Evolutionary conservation across 2,888 invertebrate species (phyloP).

Genomic region (Drosophila fulvimacula): DNA sequence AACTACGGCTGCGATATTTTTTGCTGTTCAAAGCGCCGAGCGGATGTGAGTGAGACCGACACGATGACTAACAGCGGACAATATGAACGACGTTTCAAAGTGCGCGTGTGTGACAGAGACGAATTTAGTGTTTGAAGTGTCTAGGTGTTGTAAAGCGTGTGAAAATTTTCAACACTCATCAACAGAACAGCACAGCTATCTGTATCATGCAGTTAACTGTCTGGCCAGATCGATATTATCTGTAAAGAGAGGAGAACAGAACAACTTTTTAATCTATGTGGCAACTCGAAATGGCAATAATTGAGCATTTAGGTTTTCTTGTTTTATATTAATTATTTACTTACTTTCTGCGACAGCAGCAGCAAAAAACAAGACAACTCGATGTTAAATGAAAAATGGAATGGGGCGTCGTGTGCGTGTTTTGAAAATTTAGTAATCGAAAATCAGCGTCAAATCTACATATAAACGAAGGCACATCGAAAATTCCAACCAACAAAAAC

Average conservation of each 20-base stretch:
- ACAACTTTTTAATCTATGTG: constrained; percentile 29
- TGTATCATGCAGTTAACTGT: constrained; percentile 24
- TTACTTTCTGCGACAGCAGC: constrained; percentile 32
- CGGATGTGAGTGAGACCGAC: constrained; percentile 57
- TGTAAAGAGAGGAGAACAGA: constrained; percentile 28
- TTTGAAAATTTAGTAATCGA: constrained; percentile 41
- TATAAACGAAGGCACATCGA: constrained; percentile 17
- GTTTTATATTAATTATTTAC: constrained; percentile 31
- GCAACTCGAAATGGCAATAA: constrained; percentile 32
- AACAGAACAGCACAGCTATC: constrained; percentile 55
- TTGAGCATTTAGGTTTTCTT: constrained; percentile 2
- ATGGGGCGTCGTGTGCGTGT: constrained; percentile 8
- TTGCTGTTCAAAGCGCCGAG: constrained; percentile 43
- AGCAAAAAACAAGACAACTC: constrained; percentile 1
- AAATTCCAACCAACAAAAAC: constrained; percentile 45
- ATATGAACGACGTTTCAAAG: constrained; percentile 16
- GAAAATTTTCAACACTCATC: constrained; percentile 41
- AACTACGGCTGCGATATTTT: constrained; percentile 69
- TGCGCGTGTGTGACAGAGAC: constrained; percentile 45
- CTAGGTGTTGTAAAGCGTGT: constrained; percentile 45
- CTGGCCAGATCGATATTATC: constrained; percentile 65
- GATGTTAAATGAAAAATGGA: background rate
- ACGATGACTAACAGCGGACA: constrained; percentile 45
- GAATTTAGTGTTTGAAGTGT: constrained; percentile 29
- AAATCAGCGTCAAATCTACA: constrained; percentile 27